A percentile compares a stretch with the other conserved stretches of the same genome.
Conservation (phyloP, 1,140 invertebrate species). For the Rhopalosiphum padi region DNA sequence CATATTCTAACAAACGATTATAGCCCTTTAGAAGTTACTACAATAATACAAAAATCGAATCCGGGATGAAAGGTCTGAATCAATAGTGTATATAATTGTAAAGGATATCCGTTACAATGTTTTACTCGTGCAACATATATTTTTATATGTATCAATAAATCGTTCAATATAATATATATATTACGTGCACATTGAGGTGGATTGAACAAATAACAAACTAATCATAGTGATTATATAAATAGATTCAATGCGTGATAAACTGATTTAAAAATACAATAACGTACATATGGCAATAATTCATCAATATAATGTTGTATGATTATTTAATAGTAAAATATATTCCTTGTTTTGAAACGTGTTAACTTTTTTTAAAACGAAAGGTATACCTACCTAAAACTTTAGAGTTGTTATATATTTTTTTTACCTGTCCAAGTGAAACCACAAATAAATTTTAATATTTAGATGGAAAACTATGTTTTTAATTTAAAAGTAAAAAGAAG, state of each 20-base stretch:
- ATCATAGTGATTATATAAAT: background rate
- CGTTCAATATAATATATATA: background rate
- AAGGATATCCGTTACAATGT: background rate
- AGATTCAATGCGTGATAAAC: background rate
- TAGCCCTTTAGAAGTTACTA: background rate
- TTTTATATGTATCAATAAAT: background rate
- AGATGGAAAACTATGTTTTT: background rate
- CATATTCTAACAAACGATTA: background rate
- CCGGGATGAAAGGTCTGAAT: background rate
- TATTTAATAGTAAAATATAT: background rate
- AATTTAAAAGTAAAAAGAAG: no score
- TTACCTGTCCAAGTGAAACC: background rate
- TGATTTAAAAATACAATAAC: background rate
- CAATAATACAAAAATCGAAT: conserved; percentile 8
- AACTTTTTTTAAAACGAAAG: background rate
- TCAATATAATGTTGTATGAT: background rate
- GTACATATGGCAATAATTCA: background rate
- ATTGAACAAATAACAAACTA: background rate
- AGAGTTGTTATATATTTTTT: background rate
- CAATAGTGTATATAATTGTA: background rate
- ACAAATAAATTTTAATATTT: background rate
- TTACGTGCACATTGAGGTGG: background rate
- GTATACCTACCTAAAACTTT: background rate
- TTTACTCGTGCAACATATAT: background rate
- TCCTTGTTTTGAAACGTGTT: background rate